Evolutionary conservation across 2,888 invertebrate species (phyloP), one percentile per base, ranked within the genome.

Genomic region (Neelides folsomi): DNA sequence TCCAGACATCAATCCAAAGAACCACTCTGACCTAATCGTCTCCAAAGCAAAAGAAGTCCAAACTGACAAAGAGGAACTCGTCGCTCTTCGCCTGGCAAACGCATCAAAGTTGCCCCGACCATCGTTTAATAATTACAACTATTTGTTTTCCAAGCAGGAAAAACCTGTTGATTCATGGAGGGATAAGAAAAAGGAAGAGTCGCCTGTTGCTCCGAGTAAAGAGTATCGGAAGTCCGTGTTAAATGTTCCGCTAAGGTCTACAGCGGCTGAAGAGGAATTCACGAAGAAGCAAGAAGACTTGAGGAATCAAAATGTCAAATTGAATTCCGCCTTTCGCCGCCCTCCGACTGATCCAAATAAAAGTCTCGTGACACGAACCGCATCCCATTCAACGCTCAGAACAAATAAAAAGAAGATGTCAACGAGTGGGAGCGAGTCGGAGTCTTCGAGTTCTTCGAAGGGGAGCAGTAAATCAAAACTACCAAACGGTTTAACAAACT

Each of bases 221-320:
- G 82, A 82, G 67, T 82, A 81, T 62, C 73, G 83, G 36, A 83
- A 84, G 68, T 83, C 83, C 0, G 79, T 79, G 0, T 68, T 83
- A 12, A 84, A 83, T 69, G 81, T 82, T 71, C 73, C 73, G 35
- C 68, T 69, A 20, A 71, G 71, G 12, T 71, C 70, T 47, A 63
- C 66, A 64, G 52, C 65, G 46, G 61, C 57, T 34, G 63, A 56
- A 54, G 43, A 50, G 15, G 66, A 65, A 49, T 65, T 57, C 57
- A 58, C 51, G 47, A 66, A 62, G 65, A 67, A 64, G 34, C 66
- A 66, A 45, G 66, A 66, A 54, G 66, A 63, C 16, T 54, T 59
- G 45, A 51, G 62, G 7, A 54, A 56, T 13, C 55, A 59, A 20
- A 47, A 16, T 27, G 18, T 12, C n/a, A 47, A 19, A 37, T 79